Base-by-base conservation (phyloP, 2,888 invertebrate species). In the Maniola hyperantus region DNA sequence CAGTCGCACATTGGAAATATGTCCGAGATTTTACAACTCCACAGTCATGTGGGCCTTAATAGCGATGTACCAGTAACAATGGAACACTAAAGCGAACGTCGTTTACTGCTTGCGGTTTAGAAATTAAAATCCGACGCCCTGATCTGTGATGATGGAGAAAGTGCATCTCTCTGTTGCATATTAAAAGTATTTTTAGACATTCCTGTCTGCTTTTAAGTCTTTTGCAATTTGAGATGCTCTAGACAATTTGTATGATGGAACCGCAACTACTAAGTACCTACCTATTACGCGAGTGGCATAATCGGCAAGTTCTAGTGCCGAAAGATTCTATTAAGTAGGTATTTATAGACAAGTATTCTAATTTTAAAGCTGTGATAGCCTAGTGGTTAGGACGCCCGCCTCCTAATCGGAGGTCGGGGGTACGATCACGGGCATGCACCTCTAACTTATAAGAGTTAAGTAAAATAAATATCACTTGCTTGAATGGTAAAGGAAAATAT, bases 51-150 rank as follows among this genome's bases (percentile, higher is more conserved):
- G 81, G 88, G 88, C 78, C 74, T 71, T 74, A 76, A 76, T 73
- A 73, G 72, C 73, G 67, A 65, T 75, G 75, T 73, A 67, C 77
- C 64, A 69, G 75, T 81, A 82, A 91, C 91, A 92, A 92, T 92
- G 87, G 90, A 83, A 83, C 89, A 84, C 84, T 91, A 91, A 92
- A 91, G 83, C 85, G 80, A 83, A 84, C 82, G 80, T 84, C 86
- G 85, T 90, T 90, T 89, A 92, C 87, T 78, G 78, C 74, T 81
- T 91, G 91, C 87, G 93, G 92, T 92, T 91, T 89, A 86, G 91
- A 90, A 93, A 93, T 92, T 92, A 93, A 93, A 93, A 92, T 91
- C 82, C 79, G 79, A 81, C 84, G 84, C 81, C 81, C 80, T 79
- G 82, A 83, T 89, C 87, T 83, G 79, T 72, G 71, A 73, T 77